Base-by-base conservation (phyloP, 2,113 vertebrate genomes). In the Protomyctophum bolini region DNA sequence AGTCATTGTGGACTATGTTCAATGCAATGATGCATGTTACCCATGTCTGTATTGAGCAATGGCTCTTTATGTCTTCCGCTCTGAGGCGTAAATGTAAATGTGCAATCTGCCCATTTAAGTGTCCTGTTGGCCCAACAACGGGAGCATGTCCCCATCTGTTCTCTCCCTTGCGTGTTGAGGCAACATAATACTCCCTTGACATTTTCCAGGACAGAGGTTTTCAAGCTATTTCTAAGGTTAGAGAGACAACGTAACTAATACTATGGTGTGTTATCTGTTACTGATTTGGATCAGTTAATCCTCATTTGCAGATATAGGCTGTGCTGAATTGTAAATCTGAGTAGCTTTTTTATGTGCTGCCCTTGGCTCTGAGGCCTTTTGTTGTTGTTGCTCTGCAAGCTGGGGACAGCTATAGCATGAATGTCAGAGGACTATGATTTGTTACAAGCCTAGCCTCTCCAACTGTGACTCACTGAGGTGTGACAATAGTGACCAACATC, bases 121-220 rank as follows among this genome's bases (percentile, higher is more conserved):
- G 88, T 93, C 93, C 87, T 95, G 92, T 86, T 94, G 94, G 88
- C 90, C 93, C 83, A 95, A 95, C 77, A 93, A 94, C 0, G 93
- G 94, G 91, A 96, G 93, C 84, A 92, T 93, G 89, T 95, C 94
- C 91, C 96, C 96, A 94, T 98, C 96, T 96, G 96, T 95, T 85
- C 82, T 66, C 86, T 92, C 91, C 89, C 88, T 88, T 76, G 68
- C 90, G 78, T 91, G 87, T 88, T 89, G 92, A 94, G 88, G 88
- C 88, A 92, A 92, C 91, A 87, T 57, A 6, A 84, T 86, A 88
- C 82, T 83, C 84, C 63, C 80, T 90, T 77, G 70, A 58, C 45
- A 82, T 87, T 81, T 82, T 73, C 77, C 58, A 56, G 69, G 80
- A 77, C 81, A 77, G 80, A 87, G 86, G 81, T 72, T 87, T 80